Conservation (phyloP, 2,888 invertebrate species). For the Chaetogeoica ovagalla region DNA sequence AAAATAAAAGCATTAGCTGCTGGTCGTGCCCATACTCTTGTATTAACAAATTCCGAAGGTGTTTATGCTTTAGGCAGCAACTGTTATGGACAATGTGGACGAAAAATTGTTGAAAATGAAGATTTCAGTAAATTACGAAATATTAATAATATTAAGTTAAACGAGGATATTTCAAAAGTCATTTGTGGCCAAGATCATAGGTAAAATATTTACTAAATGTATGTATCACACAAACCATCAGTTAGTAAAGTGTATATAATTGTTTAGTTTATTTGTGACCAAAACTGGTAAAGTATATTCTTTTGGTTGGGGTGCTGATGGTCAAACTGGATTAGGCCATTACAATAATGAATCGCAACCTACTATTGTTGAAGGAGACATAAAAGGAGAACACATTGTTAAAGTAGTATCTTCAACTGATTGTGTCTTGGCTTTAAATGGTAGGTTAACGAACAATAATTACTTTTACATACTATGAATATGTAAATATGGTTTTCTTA, state of each 20-base stretch:
- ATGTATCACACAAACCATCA: not conserved
- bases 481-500: no score
- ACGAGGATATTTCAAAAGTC: constrained; percentile 68
- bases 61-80: constrained; percentile 88
- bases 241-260: not conserved
- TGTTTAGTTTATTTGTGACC: constrained; percentile 73
- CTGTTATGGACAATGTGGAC: constrained; percentile 90
- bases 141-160: constrained; percentile 71
- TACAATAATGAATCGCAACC: constrained; percentile 66
- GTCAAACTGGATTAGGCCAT: constrained; percentile 84
- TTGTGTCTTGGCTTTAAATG: constrained; percentile 85
- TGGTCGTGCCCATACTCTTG: constrained; percentile 83
- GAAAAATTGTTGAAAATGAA: constrained; percentile 76
- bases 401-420: constrained; percentile 81
- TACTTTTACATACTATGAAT: no score
- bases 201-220: constrained; percentile 59
- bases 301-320: constrained; percentile 94
- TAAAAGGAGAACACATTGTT: constrained; percentile 77
- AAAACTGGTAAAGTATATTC: constrained; percentile 78
- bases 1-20: constrained; percentile 69
- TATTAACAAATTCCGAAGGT: constrained; percentile 78
- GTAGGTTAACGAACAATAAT: constrained; percentile 60
- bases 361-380: constrained; percentile 74
- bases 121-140: constrained; percentile 65
- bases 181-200: constrained; percentile 92